A percentile compares a stretch with the other conserved stretches of the same genome.
Evolutionary conservation across 2,888 invertebrate species (phyloP).

Genomic region (Eristalinus aeneus): DNA sequence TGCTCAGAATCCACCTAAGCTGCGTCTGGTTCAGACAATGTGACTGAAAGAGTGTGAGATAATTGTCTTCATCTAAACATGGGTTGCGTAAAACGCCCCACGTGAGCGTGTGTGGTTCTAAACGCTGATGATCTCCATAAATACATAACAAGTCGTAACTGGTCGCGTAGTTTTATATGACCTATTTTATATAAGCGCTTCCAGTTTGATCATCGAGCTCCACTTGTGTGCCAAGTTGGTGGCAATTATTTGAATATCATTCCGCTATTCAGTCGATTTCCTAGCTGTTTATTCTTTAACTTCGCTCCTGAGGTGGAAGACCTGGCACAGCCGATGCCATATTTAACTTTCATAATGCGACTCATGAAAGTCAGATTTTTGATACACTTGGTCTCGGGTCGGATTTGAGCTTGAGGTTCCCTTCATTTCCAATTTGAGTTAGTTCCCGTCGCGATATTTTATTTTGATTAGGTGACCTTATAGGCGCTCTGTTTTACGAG

Average conservation of each 20-base stretch:
- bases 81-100: neutral
- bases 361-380: constrained; percentile 7
- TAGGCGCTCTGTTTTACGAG: neutral
- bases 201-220: constrained; percentile 16
- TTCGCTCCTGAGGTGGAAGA: neutral
- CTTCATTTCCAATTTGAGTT: too few species aligned
- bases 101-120: neutral
- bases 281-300: neutral
- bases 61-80: neutral
- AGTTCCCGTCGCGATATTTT: too few species aligned
- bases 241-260: constrained; percentile 30
- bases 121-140: neutral
- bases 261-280: constrained; percentile 24
- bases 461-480: neutral
- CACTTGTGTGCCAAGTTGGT: neutral
- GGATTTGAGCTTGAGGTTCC: neutral
- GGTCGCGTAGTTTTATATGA: constrained; percentile 28
- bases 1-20: neutral
- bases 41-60: neutral
- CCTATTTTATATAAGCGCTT: constrained; percentile 7
- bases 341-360: neutral
- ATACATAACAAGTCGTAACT: neutral
- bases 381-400: neutral
- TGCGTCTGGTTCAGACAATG: neutral
- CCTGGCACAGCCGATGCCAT: neutral